Conservation (phyloP, 2,113 vertebrate genomes). For the Phyllostomus hastatus region DNA sequence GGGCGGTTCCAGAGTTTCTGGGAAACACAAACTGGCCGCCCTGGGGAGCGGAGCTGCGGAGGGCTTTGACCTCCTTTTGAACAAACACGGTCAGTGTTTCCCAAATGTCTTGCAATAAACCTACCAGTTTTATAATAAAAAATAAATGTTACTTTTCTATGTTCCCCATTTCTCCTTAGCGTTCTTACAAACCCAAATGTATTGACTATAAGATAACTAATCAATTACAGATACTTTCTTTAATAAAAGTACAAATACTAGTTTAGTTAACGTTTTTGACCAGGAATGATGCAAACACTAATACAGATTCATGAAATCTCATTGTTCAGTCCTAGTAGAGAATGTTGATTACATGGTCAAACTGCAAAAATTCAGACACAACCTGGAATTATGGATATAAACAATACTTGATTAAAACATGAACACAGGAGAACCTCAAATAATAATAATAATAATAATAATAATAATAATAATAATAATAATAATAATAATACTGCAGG, state of each 20-base stretch:
- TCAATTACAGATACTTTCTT: conserved; percentile 33
- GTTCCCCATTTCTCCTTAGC: not conserved
- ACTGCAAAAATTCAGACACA: not conserved
- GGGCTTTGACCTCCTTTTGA: not conserved
- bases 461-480: not conserved
- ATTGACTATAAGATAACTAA: not conserved
- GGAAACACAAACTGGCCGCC: not conserved
- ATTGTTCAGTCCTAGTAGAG: not conserved
- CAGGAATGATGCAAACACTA: not conserved
- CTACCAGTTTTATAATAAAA: not conserved
- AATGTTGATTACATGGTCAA: not conserved
- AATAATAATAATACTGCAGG: not conserved
- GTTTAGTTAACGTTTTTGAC: not conserved
- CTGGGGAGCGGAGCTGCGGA: not conserved
- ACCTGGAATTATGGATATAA: not conserved
- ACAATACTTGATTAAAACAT: not conserved
- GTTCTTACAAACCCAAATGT: not conserved
- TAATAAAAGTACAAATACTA: conserved; percentile 3
- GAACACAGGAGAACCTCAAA: not conserved
- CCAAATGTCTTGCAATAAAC: not conserved
- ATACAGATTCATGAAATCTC: conserved; percentile 9
- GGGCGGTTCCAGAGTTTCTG: not conserved
- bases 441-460: not conserved
- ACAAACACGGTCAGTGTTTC: not conserved
- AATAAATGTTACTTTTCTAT: not conserved